Percentiles rank a stretch among this genome's conserved stretches.
phyloP scores from a whole-genome alignment of 2,797 vertebrate species.

The Valencia hispanica region DNA sequence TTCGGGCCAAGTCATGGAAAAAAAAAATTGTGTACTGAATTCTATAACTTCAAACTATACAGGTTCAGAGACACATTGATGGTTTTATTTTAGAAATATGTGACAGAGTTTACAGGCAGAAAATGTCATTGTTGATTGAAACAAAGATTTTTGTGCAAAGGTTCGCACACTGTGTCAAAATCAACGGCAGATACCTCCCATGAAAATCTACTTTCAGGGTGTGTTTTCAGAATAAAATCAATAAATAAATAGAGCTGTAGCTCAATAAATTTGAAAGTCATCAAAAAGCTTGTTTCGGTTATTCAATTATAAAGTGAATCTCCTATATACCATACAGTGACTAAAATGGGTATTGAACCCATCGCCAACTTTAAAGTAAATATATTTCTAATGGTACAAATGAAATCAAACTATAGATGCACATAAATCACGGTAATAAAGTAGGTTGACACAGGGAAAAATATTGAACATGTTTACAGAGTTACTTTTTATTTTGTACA shows the following conservation, averaged over 20 bases:
- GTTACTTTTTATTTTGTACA: background rate
- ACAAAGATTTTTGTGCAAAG: slow-evolving; percentile 32
- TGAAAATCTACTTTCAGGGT: background rate
- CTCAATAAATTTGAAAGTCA: background rate
- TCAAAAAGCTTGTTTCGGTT: background rate
- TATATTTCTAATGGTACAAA: background rate
- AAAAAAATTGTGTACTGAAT: slow-evolving; percentile 26
- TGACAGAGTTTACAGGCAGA: slow-evolving; percentile 44
- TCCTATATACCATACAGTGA: background rate
- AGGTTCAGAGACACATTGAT: slow-evolving; percentile 49
- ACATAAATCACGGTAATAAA: background rate
- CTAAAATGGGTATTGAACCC: background rate
- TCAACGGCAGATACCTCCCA: slow-evolving; percentile 11
- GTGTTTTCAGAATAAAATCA: slow-evolving; percentile 9
- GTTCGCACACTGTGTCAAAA: slow-evolving; percentile 6
- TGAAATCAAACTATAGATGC: background rate
- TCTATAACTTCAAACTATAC: slow-evolving; percentile 24
- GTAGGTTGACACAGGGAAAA: background rate
- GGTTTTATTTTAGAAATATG: slow-evolving; percentile 59
- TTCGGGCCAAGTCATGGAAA: slow-evolving; percentile 49
- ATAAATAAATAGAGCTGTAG: background rate
- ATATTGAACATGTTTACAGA: background rate
- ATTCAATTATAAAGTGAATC: background rate
- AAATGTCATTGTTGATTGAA: slow-evolving; percentile 60
- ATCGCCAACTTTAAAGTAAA: background rate